Evolutionary conservation across 2,888 invertebrate species (phyloP), one percentile per base, ranked within the genome.

Genomic region (Brachyopa scutellaris): DNA sequence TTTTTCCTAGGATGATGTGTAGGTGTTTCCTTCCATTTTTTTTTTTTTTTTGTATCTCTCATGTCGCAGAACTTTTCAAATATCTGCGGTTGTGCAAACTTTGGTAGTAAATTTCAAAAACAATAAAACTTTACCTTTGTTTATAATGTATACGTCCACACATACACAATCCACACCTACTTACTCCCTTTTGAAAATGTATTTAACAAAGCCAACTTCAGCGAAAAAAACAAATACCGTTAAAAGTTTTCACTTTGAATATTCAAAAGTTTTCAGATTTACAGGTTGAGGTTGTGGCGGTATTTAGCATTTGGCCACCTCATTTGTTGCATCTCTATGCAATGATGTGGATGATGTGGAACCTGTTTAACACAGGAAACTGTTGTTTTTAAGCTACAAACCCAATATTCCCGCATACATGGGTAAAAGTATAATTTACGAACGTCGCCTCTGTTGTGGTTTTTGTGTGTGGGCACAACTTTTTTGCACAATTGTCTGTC

Each of bases 1-100:
- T 40, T 53, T 67, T 53, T 7, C 23, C 33, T 19, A 13, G 42
- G 3, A 40, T 19, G 55, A 17, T 64, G 72, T 62, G 57, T 49
- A n/a, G 23, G 49, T 21, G 15, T 19, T 62, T 53, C 6, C 13
- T 23, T 36, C 42, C 13, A 9, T 8, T 42, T 15, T 21, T 42
- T 59, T 29, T 59, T 59, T 9, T 23, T 6, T n/a, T 15, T n/a
- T 36, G 26, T 33, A 13, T 2, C 70, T 26, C n/a, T 38, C 17
- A 3, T 42, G 19, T 2, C 17, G 15, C n/a, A 70, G 66, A 82
- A 82, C 66, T 82, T 82, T 82, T 77, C 82, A 82, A 82, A 82
- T 82, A 82, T 82, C 82, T 82, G 82, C 77, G 82, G 82, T 82
- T 82, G 70, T 76, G 55, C 70, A 78, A 82, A 82, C 59, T 82